phyloP scores from a whole-genome alignment of 2,113 vertebrate genomes.

The Anarhynchus alexandrinus region DNA sequence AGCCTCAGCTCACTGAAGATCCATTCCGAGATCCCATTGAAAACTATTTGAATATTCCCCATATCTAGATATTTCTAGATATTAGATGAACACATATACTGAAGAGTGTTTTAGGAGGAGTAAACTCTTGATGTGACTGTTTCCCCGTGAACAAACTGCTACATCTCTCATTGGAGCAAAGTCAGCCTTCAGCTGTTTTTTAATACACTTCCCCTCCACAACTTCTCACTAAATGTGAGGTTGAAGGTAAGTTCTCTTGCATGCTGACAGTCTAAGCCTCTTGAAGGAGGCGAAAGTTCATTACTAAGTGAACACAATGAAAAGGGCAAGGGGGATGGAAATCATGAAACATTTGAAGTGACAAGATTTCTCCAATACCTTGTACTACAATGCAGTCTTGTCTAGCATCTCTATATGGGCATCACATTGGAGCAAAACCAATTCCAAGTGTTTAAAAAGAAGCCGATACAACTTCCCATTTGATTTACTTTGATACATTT shows the following conservation, averaged over 20 bases:
- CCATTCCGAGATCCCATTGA: background rate
- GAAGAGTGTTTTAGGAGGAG: background rate
- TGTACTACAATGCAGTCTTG: background rate
- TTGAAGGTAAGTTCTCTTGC: background rate
- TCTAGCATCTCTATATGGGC: background rate
- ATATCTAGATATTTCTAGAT: background rate
- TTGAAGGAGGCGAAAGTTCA: background rate
- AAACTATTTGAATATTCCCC: background rate
- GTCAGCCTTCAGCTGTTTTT: background rate
- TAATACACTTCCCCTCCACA: background rate
- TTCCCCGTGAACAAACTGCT: background rate
- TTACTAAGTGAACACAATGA: background rate
- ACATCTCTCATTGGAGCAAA: background rate
- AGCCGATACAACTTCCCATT: background rate
- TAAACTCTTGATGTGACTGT: background rate
- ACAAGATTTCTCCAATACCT: background rate
- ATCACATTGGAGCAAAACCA: background rate
- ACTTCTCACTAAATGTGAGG: background rate
- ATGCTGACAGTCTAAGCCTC: background rate
- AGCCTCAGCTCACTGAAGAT: background rate
- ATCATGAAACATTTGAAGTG: background rate
- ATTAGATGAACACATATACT: background rate
- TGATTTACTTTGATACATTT: background rate
- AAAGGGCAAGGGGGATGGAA: background rate
- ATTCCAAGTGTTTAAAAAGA: background rate